Percentiles rank a stretch among this genome's conserved stretches.
Evolutionary conservation across 2,797 vertebrate species (phyloP).

Genomic region (Heliangelus exortis): DNA sequence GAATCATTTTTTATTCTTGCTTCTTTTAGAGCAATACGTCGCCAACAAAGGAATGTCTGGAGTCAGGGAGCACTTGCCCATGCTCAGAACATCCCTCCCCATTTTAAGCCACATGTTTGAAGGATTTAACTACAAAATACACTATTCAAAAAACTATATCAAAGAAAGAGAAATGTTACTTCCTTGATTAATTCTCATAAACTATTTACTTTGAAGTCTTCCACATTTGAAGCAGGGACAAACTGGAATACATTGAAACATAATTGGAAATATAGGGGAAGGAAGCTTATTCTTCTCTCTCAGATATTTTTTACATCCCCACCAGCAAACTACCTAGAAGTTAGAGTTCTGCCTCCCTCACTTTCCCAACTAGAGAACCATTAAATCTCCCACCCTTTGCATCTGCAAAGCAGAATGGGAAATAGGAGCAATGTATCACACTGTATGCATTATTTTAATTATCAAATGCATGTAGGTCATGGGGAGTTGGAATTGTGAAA

Average conservation of each 20-base stretch:
- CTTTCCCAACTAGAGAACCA: background rate
- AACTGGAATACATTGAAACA: background rate
- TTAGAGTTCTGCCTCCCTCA: background rate
- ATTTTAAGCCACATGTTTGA: background rate
- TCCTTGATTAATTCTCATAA: background rate
- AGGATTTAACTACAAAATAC: background rate
- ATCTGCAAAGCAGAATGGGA: background rate
- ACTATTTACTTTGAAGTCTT: background rate
- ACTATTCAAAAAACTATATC: background rate
- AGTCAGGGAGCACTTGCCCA: background rate
- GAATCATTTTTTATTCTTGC: background rate
- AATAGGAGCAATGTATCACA: background rate
- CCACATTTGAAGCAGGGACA: background rate
- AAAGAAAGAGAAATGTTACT: background rate
- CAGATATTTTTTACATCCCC: background rate
- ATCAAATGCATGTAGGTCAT: background rate
- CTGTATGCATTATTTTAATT: background rate
- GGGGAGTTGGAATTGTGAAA: background rate
- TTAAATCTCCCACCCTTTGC: background rate
- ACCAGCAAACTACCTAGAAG: background rate
- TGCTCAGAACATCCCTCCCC: background rate
- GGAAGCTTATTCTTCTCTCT: background rate
- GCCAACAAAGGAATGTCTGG: background rate
- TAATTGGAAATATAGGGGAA: background rate
- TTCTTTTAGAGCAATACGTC: constrained; percentile 20